Evolutionary conservation across 2,888 invertebrate genomes (phyloP).

Genomic region (Helicoverpa assulta): DNA sequence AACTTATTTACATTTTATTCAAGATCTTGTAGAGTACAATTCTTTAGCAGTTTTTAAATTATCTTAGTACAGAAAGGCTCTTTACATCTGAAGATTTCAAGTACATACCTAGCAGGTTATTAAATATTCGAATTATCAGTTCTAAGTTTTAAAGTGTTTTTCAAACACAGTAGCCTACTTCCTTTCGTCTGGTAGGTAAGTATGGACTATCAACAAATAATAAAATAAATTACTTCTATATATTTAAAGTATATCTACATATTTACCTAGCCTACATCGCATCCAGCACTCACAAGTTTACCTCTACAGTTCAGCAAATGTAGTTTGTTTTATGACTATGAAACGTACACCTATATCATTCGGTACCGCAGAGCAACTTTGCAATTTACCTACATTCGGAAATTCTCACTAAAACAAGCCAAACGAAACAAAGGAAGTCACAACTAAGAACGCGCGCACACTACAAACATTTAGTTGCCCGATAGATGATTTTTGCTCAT

Average conservation of each 20-base stretch:
- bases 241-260: no score
- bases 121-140: no score
- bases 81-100: no score
- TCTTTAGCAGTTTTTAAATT: background rate
- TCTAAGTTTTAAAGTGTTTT: no score
- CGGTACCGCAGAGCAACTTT: slow-evolving; percentile 59
- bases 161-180: no score
- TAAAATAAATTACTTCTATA: background rate
- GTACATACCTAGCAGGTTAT: no score
- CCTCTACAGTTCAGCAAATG: slow-evolving; percentile 21
- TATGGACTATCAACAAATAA: background rate
- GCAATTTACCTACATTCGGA: slow-evolving; percentile 67
- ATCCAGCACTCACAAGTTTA: background rate
- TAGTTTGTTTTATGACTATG: slow-evolving; percentile 49
- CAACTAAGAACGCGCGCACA: slow-evolving; percentile 55
- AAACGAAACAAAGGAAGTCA: slow-evolving; percentile 70
- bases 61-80: no score
- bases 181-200: no score
- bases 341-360: slow-evolving; percentile 53
- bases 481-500: no score
- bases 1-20: background rate
- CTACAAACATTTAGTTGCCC: no score
- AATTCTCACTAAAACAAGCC: slow-evolving; percentile 70
- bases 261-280: background rate
- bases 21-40: background rate